Conservation (phyloP, 2,888 invertebrate species). For the Xestia rhomboidea region DNA sequence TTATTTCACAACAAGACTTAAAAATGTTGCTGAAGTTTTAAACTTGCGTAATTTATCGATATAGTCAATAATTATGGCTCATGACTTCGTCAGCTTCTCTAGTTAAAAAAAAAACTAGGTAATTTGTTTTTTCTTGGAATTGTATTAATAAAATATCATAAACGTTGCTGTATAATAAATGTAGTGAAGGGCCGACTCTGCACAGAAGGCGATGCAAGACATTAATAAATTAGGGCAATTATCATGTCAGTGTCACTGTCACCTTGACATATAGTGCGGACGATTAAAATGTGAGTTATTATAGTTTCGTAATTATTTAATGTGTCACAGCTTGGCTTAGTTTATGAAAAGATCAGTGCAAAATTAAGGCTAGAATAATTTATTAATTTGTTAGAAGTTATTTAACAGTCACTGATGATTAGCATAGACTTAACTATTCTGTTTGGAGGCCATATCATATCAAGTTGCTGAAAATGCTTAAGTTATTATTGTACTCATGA, state of each 20-base stretch:
- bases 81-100: neutral
- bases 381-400: slow-evolving; percentile 13
- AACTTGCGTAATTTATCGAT: slow-evolving; percentile 8
- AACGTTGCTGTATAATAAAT: slow-evolving; percentile 68
- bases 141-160: slow-evolving; percentile 42
- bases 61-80: slow-evolving; percentile 18
- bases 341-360: slow-evolving; percentile 34
- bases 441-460: slow-evolving; percentile 12
- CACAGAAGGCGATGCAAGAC: slow-evolving; percentile 75
- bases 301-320: slow-evolving; percentile 34
- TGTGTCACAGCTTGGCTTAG: slow-evolving; percentile 36
- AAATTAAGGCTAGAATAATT: slow-evolving; percentile 17
- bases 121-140: slow-evolving; percentile 38
- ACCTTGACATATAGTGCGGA: slow-evolving; percentile 75
- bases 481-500: no score
- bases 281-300: slow-evolving; percentile 58
- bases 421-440: slow-evolving; percentile 6
- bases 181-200: slow-evolving; percentile 73
- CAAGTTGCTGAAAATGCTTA: neutral
- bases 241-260: slow-evolving; percentile 79
- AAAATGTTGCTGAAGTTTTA: slow-evolving; percentile 9
- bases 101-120: slow-evolving; percentile 12
- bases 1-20: slow-evolving; percentile 13
- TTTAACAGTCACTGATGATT: slow-evolving; percentile 15
- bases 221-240: slow-evolving; percentile 83